These are phyloP conservation scores for Ochropleura plecta DNA, from an alignment of 2,888 invertebrate genomes.

Conservation along the genomic window DNA sequence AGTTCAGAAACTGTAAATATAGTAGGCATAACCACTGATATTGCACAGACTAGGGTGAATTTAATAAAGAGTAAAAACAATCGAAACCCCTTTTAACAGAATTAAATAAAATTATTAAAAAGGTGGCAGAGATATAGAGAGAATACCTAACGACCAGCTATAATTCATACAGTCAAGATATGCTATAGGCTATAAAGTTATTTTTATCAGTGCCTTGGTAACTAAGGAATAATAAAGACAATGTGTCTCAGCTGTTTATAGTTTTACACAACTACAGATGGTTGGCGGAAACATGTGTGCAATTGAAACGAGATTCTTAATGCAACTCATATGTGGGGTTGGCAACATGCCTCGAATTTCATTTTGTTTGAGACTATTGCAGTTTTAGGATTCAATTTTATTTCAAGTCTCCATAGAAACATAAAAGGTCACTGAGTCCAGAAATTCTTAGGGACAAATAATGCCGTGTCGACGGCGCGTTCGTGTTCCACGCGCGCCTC, in stretches of 20 bases:
- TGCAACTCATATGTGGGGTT: constrained; percentile 33
- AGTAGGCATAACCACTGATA: neutral
- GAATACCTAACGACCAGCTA: neutral
- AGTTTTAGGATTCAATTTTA: neutral
- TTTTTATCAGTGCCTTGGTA: constrained; percentile 20
- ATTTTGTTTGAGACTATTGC: neutral
- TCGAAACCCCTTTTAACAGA: neutral
- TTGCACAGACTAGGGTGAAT: neutral
- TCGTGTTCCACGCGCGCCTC: too few species aligned
- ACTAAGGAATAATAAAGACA: constrained; percentile 30
- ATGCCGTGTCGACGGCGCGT: too few species aligned
- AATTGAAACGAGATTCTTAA: constrained; percentile 43
- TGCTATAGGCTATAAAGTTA: neutral
- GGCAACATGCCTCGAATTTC: constrained; percentile 32
- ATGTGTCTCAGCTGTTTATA: constrained; percentile 37
- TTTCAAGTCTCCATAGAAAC: neutral
- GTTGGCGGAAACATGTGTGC: constrained; percentile 29
- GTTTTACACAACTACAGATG: constrained; percentile 9
- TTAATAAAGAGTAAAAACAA: neutral
- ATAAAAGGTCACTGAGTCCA: neutral
- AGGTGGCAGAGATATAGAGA: neutral
- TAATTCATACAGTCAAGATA: neutral
- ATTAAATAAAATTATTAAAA: neutral
- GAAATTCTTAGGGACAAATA: neutral
- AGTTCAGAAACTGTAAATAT: neutral